Evolutionary conservation across 2,888 invertebrate genomes (phyloP).

Genomic region (Andrena chrysosceles): DNA sequence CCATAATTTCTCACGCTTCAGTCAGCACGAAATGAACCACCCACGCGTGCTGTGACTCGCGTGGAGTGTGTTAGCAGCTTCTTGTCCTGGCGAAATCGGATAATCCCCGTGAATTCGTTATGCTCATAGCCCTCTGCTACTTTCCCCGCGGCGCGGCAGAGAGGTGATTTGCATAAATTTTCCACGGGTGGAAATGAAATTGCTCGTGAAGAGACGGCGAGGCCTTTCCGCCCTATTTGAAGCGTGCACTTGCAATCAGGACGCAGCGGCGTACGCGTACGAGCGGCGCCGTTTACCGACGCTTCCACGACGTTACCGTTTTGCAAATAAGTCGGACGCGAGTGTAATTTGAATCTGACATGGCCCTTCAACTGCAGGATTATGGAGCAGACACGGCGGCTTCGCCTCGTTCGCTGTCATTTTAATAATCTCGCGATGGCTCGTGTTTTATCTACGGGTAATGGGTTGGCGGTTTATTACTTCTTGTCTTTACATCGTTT

Average conservation of each 20-base stretch:
- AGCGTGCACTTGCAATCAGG: slow-evolving; percentile 59
- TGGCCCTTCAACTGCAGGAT: background rate
- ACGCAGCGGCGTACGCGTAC: slow-evolving; percentile 39
- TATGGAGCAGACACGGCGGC: background rate
- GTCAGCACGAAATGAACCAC: background rate
- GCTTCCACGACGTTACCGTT: slow-evolving; percentile 35
- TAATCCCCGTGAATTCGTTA: slow-evolving; percentile 71
- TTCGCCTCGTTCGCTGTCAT: slow-evolving; percentile 6
- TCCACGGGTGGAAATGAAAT: slow-evolving; percentile 73
- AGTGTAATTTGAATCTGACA: slow-evolving; percentile 36
- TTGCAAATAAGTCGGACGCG: slow-evolving; percentile 49
- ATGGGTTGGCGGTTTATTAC: background rate
- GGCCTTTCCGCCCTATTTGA: slow-evolving; percentile 66
- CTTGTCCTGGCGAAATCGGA: slow-evolving; percentile 67
- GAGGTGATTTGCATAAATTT: slow-evolving; percentile 77
- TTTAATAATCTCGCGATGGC: slow-evolving; percentile 1
- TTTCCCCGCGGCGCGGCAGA: slow-evolving; percentile 18
- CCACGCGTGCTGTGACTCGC: slow-evolving; percentile 3
- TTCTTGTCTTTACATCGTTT: background rate
- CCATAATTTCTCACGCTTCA: background rate
- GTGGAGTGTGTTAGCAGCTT: slow-evolving; percentile 40
- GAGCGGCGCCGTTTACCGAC: slow-evolving; percentile 37
- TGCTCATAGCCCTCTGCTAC: slow-evolving; percentile 23
- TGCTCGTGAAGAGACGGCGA: slow-evolving; percentile 69
- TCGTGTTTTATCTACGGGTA: background rate